These are phyloP conservation scores for Pelvicachromis taeniatus DNA, from an alignment of 2,113 vertebrate species.

Conservation along the genomic window DNA sequence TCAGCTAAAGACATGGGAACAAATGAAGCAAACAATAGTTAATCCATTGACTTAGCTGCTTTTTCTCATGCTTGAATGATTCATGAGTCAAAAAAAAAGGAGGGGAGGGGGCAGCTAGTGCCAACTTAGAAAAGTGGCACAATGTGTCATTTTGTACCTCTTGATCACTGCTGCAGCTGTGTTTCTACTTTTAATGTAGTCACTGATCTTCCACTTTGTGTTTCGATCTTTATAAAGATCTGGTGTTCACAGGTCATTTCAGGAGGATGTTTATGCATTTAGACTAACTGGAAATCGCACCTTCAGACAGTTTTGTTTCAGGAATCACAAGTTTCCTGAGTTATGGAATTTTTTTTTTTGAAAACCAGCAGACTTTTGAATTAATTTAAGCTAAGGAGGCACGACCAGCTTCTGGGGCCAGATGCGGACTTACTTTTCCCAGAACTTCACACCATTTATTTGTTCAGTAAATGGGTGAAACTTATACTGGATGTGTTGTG, in stretches of 20 bases:
- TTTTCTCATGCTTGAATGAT: no score
- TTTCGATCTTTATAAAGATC: neutral
- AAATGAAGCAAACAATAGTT: neutral
- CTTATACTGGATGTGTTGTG: neutral
- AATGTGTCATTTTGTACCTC: neutral
- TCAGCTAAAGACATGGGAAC: neutral
- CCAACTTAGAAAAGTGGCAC: no score
- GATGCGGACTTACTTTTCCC: neutral
- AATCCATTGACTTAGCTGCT: no score
- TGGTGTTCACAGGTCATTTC: neutral
- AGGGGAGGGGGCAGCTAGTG: no score
- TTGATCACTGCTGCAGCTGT: neutral
- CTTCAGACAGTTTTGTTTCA: neutral
- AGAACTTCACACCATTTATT: neutral
- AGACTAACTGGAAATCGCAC: neutral
- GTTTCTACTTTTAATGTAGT: neutral
- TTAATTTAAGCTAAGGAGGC: neutral
- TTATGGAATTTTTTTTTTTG: rapidly evolving
- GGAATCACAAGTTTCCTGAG: neutral
- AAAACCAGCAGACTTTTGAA: rapidly evolving
- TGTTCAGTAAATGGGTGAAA: neutral
- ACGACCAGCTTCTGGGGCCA: neutral
- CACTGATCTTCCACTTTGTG: neutral
- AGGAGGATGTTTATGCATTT: neutral
- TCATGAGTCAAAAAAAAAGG: no score